These are phyloP conservation scores for Eupithecia dodoneata DNA, from an alignment of 2,888 invertebrate species.

Conservation along the genomic window DNA sequence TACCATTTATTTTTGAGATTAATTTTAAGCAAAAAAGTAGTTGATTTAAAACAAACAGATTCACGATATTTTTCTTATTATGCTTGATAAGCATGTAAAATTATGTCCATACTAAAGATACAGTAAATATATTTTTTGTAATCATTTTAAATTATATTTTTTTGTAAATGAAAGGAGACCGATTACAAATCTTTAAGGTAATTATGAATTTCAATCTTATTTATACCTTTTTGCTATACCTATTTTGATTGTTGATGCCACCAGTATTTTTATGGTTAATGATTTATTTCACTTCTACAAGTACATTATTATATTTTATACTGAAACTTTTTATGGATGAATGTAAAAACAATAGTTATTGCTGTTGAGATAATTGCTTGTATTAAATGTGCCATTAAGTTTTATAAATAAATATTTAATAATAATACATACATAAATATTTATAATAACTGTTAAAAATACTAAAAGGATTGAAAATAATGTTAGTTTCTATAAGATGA, in stretches of 20 bases:
- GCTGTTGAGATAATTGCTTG: constrained; percentile 16
- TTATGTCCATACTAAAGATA: neutral
- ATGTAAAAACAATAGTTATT: neutral
- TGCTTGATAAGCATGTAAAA: constrained; percentile 8
- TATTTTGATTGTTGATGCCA: neutral
- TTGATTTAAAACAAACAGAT: neutral
- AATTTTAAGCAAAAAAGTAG: neutral
- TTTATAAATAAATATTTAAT: constrained; percentile 35
- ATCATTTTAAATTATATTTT: neutral
- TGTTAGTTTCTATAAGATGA: constrained; percentile 46
- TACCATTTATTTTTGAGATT: constrained; percentile 30
- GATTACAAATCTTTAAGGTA: neutral
- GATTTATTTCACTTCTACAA: neutral
- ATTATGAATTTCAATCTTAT: neutral
- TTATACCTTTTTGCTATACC: neutral
- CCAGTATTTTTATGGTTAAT: neutral
- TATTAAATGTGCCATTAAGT: constrained; percentile 70
- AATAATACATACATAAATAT: neutral
- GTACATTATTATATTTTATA: neutral
- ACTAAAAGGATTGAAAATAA: neutral
- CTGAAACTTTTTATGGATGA: neutral
- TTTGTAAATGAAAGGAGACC: neutral
- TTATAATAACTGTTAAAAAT: neutral
- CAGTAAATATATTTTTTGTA: constrained; percentile 11
- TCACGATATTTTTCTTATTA: constrained; percentile 10